Base-by-base conservation (phyloP, 2,797 vertebrate genomes). In the Cephalopachus bancanus region DNA sequence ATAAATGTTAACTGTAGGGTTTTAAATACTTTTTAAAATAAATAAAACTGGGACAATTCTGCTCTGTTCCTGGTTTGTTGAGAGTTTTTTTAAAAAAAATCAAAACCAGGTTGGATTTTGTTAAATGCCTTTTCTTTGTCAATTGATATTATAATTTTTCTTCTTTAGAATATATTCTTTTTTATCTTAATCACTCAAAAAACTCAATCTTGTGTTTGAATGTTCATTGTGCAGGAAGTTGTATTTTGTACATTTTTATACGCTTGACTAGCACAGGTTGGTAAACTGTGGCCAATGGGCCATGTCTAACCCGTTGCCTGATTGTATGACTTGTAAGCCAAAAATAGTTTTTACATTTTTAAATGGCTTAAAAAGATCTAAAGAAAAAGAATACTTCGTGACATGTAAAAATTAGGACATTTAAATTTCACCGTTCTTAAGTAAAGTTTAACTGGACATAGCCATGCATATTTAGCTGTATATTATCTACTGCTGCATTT, bases 301-400 rank as follows among this genome's bases (percentile, higher is more conserved):
- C 4, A 9, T 24, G 14, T 62, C 33, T 87, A 96, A 28, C 28
- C 11, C 55, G 8, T 20, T 88, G 67, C 60, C 19, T 83, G 30
- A 69, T 89, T 91, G 72, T 91, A 55, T 94, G 37, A 80, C 14
- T 55, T 91, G 28, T 10, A 75, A 86, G 20, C n/a, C 87, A 22
- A 95, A 37, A 64, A 69, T 80, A 7, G 8, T 60, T 93, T 96
- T 49, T 79, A 62, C 22, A 62, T 71, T 88, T 93, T 83, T 53
- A 65, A 62, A 44, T 94, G 69, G 37, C 84, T 94, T 62, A 75
- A 78, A 71, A 97, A 83, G 16, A 59, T 59, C 3, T 72, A 89
- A 79, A 60, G 57, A 89, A 55, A 55, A 37, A 69, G 44, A 76
- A 8, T 64, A 57, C 67, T 80, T 88, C 92, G 7, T 81, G 51